Evolutionary conservation across 92 coral and sea anemone genomes (phyloP), one percentile per base, ranked within the genome.

Genomic region (Chrysogorgia sp.): DNA sequence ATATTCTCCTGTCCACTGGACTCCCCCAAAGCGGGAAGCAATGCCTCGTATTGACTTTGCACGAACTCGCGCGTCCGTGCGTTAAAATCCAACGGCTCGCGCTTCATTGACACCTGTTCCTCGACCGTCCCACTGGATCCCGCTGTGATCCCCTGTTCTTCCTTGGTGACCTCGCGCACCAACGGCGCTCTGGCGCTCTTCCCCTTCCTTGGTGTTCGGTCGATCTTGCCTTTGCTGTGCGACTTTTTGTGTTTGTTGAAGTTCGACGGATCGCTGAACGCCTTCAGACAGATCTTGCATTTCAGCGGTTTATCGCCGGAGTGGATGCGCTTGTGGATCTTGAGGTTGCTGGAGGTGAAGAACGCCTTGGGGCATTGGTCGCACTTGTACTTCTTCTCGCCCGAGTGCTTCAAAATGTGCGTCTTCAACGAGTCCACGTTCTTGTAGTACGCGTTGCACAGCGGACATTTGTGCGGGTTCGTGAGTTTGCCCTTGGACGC

Each of bases 171-270:
- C 64, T 72, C 79, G 30, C 65, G 64, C 8, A 57, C 34, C 30
- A 57, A 10, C 7, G 63, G 31, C 13, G 31, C 4, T 31, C 35
- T 64, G 20, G 48, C 12, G 10, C n/a, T 56, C 13, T 58, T 32
- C 12, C 64, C 64, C 43, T 56, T 72, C 66, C 55, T 67, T 81
- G 97, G 75, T 81, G 41, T 7, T 87, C 99, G 24, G 0, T 93
- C 72, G 68, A 61, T 76, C 63, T 83, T 89, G 65, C 90, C 96
- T 41, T 96, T 96, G 4, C 87, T 84, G 59, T 96, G 99, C 92
- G 97, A 96, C n/a, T 96, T 83, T 69, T 96, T 96, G 82, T 96
- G 99, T 58, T 96, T 96, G 88, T 96, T 96, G 65, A 96, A 96
- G 83, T 96, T 96, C 24, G 99, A 96, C 12, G 99, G 99, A 58